A percentile compares a stretch with the other conserved stretches of the same genome.
phyloP scores from a whole-genome alignment of 2,797 vertebrate genomes.

The Carcharodon carcharias region DNA sequence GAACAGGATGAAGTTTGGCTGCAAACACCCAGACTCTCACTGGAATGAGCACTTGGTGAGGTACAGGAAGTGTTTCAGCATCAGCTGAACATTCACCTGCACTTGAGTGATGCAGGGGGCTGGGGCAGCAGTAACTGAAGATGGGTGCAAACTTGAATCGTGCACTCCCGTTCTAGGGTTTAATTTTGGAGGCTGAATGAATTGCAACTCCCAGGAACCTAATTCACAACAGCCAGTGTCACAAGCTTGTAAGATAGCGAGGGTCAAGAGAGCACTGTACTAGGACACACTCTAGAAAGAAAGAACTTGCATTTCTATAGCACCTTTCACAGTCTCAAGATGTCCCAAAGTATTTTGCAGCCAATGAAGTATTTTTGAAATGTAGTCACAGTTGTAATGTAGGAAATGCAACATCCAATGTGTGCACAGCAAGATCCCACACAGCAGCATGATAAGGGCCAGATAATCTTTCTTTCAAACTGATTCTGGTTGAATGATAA shows the following conservation, averaged over 20 bases:
- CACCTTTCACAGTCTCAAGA: neutral
- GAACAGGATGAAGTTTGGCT: too few relatives aligned
- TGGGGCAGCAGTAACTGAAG: neutral
- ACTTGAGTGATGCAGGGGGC: neutral
- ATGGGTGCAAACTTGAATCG: neutral
- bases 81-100: neutral
- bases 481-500: neutral
- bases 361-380: neutral
- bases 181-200: neutral
- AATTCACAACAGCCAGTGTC: too few relatives aligned
- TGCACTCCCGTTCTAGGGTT: neutral
- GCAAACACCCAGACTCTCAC: neutral
- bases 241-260: neutral
- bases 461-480: neutral
- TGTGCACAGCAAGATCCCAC: neutral
- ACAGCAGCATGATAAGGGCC: neutral
- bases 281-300: neutral
- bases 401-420: neutral
- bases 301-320: neutral
- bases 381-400: neutral
- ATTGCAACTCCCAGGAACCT: neutral
- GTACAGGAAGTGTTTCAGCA: neutral
- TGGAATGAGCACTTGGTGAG: neutral
- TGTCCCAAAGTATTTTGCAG: neutral
- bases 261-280: neutral